phyloP scores from a whole-genome alignment of 2,113 vertebrate species.

The Rhodinocichla rosea region DNA sequence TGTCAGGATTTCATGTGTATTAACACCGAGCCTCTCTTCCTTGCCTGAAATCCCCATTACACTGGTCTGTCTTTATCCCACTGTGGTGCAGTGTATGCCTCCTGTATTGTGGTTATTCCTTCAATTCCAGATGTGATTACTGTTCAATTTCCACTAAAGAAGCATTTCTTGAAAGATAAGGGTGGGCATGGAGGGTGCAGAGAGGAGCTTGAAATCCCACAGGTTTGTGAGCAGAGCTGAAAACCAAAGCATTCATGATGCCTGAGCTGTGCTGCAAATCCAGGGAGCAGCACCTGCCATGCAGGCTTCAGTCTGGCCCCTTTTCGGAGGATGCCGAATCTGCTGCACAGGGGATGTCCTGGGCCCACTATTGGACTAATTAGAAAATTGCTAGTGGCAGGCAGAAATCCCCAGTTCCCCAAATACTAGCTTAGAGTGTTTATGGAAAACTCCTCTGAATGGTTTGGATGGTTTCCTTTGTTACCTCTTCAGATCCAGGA shows the following conservation, averaged over 20 bases:
- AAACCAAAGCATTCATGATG: neutral
- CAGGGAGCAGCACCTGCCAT: neutral
- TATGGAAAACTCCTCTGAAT: neutral
- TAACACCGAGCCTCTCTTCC: neutral
- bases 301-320: neutral
- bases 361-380: neutral
- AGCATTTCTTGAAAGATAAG: neutral
- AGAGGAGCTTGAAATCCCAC: neutral
- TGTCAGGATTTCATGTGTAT: neutral
- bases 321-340: neutral
- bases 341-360: neutral
- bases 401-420: constrained; percentile 18
- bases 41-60: neutral
- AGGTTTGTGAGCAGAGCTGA: neutral
- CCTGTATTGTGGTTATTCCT: neutral
- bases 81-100: accelerated
- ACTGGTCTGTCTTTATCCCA: neutral
- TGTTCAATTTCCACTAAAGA: neutral
- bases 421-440: neutral
- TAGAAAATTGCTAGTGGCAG: constrained; percentile 42
- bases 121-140: neutral
- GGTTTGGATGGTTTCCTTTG: neutral
- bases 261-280: neutral
- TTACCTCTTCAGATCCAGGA: neutral
- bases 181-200: neutral